Evolutionary conservation across 1,140 invertebrate species (phyloP).

Genomic region (Globodera ellingtonae): DNA sequence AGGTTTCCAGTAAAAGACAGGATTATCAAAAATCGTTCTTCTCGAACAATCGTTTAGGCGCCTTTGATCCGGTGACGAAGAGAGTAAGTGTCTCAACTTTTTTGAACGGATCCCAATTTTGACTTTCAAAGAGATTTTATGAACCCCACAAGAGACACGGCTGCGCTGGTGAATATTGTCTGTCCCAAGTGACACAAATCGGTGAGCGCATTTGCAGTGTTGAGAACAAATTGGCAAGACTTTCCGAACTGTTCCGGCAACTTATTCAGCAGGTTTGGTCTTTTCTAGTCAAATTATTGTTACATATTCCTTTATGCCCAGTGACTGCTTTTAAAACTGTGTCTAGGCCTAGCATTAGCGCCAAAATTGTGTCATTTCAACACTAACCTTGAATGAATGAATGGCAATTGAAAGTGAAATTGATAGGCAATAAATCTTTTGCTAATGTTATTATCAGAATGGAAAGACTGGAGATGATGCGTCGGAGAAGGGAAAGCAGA

Average conservation of each 20-base stretch:
- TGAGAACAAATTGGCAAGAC: constrained; percentile 23
- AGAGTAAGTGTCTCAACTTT: background rate
- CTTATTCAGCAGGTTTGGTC: background rate
- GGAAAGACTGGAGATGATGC: too few species aligned
- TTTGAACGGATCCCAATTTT: background rate
- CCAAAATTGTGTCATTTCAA: too few species aligned
- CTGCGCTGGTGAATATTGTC: constrained; percentile 19
- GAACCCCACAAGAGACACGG: constrained; percentile 18
- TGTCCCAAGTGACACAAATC: constrained; percentile 26
- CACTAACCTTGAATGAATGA: too few species aligned
- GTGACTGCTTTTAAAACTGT: too few species aligned
- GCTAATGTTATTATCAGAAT: too few species aligned
- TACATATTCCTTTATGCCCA: too few species aligned
- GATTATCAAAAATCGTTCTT: background rate
- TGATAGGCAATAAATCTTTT: too few species aligned
- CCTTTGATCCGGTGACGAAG: constrained; percentile 6
- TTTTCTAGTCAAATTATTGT: too few species aligned
- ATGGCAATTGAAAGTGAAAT: too few species aligned
- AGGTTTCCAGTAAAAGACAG: too few species aligned
- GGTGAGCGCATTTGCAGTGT: constrained; percentile 23
- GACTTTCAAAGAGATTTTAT: constrained; percentile 14
- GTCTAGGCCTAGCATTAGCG: too few species aligned
- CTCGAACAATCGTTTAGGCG: background rate
- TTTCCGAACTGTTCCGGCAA: constrained; percentile 12
- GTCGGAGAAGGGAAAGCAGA: too few species aligned